phyloP scores from a whole-genome alignment of 2,888 invertebrate species.

The Enchytraeus crypticus region DNA sequence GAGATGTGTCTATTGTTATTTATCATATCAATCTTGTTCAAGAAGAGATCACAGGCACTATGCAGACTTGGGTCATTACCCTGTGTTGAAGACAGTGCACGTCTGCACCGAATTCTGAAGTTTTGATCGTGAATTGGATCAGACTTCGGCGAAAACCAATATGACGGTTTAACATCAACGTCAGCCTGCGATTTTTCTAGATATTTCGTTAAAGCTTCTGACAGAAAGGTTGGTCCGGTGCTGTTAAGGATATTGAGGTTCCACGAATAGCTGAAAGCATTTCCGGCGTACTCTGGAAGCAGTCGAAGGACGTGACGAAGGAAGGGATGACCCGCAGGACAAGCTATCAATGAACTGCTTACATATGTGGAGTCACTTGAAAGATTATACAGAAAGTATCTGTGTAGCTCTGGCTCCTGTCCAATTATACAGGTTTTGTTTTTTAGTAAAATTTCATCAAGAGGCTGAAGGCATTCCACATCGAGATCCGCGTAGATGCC shows the following conservation, averaged over 20 bases:
- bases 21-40: neutral
- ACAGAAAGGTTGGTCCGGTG: neutral
- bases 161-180: neutral
- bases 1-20: neutral
- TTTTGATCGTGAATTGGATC: neutral
- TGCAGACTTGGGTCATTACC: too few species aligned
- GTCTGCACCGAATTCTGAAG: neutral
- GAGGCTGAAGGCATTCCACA: neutral
- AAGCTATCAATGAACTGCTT: neutral
- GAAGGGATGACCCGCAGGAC: neutral
- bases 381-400: neutral
- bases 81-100: too few species aligned
- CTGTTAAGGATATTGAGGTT: constrained; percentile 2
- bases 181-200: neutral
- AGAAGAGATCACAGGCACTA: too few species aligned
- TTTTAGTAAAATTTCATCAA: neutral
- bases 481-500: constrained; percentile 3
- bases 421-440: neutral
- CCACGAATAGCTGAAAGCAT: neutral
- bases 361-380: neutral
- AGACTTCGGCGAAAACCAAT: neutral
- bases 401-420: neutral
- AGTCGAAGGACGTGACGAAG: neutral
- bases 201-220: neutral
- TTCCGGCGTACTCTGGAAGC: neutral